Conservation (phyloP, 2,888 invertebrate genomes). For the Heterodera filipjevi region DNA sequence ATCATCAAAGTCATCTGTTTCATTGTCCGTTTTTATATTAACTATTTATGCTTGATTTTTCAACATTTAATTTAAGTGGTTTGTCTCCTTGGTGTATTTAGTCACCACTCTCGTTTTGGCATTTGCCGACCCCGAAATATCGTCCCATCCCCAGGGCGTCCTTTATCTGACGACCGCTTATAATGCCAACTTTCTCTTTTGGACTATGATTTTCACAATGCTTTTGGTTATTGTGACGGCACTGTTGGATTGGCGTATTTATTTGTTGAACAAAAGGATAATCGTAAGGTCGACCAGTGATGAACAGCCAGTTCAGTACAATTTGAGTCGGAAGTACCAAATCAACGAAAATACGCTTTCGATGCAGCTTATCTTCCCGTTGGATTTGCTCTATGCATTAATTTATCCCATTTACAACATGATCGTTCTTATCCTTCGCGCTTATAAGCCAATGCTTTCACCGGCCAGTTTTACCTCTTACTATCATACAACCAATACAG, state of each 20-base stretch:
- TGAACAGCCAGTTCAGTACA: conserved; percentile 15
- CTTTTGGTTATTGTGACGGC: conserved; percentile 19
- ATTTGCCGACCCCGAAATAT: conserved; percentile 13
- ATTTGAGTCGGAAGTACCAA: conserved; percentile 20
- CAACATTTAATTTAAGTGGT: conserved; percentile 1
- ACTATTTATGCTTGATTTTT: neutral
- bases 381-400: conserved; percentile 7
- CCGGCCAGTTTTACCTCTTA: neutral
- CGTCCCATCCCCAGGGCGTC: conserved; percentile 6
- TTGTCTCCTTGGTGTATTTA: neutral
- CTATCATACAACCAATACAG: conserved; percentile 15
- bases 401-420: conserved; percentile 10
- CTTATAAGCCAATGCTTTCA: conserved; percentile 8
- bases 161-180: conserved; percentile 2
- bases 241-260: conserved; percentile 21
- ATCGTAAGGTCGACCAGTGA: too few relatives aligned
- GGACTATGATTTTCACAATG: conserved; percentile 4
- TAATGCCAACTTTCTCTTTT: conserved; percentile 1
- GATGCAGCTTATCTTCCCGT: conserved; percentile 21
- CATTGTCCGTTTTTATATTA: neutral
- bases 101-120: neutral
- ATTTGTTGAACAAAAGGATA: conserved; percentile 19
- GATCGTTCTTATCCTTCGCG: conserved; percentile 5
- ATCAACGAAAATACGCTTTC: conserved; percentile 19
- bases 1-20: too few relatives aligned